Percentiles rank a stretch among this genome's conserved stretches.
Evolutionary conservation across 2,797 vertebrate genomes (phyloP).

Genomic region (Anguilla obscura): DNA sequence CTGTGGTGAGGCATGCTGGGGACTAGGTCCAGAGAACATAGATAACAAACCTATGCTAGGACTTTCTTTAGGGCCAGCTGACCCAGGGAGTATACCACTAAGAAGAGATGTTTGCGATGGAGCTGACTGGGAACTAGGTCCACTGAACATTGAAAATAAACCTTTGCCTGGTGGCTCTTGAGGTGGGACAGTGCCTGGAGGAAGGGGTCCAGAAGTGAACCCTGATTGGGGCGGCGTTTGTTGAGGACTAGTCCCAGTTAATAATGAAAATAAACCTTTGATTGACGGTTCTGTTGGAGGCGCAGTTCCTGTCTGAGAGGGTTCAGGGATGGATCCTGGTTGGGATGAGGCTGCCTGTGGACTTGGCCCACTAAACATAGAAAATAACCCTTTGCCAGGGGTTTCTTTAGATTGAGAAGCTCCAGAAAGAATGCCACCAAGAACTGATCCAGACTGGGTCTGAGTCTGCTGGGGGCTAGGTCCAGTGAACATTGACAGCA

Average conservation of each 20-base stretch:
- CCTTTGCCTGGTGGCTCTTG: slow-evolving; percentile 45
- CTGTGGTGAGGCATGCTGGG: slow-evolving; percentile 50
- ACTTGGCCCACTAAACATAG: slow-evolving; percentile 20
- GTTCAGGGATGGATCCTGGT: slow-evolving; percentile 29
- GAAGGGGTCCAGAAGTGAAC: slow-evolving; percentile 35
- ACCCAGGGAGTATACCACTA: slow-evolving; percentile 58
- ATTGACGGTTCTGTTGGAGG: slow-evolving; percentile 22
- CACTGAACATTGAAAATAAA: slow-evolving; percentile 48
- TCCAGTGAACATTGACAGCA: slow-evolving; percentile 47
- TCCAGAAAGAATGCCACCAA: slow-evolving; percentile 38
- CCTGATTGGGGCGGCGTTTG: slow-evolving; percentile 37
- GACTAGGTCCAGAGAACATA: slow-evolving; percentile 61
- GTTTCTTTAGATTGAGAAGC: slow-evolving; percentile 37
- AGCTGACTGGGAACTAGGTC: slow-evolving; percentile 40
- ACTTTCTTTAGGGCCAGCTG: slow-evolving; percentile 59
- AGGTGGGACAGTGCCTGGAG: slow-evolving; percentile 36
- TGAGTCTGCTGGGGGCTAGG: slow-evolving; percentile 43
- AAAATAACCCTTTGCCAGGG: slow-evolving; percentile 38
- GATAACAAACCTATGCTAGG: slow-evolving; percentile 64
- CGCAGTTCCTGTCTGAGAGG: slow-evolving; percentile 20
- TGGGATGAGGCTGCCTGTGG: slow-evolving; percentile 34
- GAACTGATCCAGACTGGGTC: slow-evolving; percentile 46
- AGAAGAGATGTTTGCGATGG: slow-evolving; percentile 45
- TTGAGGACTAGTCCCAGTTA: slow-evolving; percentile 39
- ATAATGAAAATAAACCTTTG: slow-evolving; percentile 35